Base-by-base conservation (phyloP, 92 coral and sea anemone species). In the Chrysogorgia sp. region DNA sequence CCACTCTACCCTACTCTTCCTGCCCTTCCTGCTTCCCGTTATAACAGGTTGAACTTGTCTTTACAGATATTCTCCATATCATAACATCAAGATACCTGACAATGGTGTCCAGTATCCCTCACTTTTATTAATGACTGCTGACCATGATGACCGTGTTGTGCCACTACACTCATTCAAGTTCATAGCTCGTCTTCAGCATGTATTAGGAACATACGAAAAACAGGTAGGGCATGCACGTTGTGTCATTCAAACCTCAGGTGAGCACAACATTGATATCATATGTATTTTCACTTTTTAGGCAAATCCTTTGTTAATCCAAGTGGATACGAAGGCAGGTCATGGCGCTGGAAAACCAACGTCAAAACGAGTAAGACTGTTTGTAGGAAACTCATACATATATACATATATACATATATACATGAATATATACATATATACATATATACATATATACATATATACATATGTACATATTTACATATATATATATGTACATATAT, bases 141-240 rank as follows among this genome's bases (percentile, higher is more conserved):
- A 94, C 85, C 98, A 94, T 15, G 98, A 94, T 71, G 98, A 94
- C 77, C 98, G 98, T 29, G 98, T 94, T 60, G 98, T 94, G 10
- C 98, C 98, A 22, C 78, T 94, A 2, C 98, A 94, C 63, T 91
- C 98, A n/a, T 79, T 89, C 61, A 94, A 94, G 83, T 94, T 79
- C 72, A 94, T 94, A 10, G 97, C 98, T 7, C 80, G 91, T 82
- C 75, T 94, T 26, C 98, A 94, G 21, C 92, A 94, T 61, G 67
- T 67, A 17, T 53, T 94, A 53, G 98, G 97, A 50, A 77, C 83
- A n/a, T 62, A 75, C 53, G 86, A 91, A 33, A 79, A 89, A 22
- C 98, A 94, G 89, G 98, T 94, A 79, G 22, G 55, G 30, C 8
- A 7, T 34, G 7, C 3, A 23, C 7, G 22, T 3, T 63, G 5